These are phyloP conservation scores for Eudasyphora cyanicolor DNA, from an alignment of 2,888 invertebrate genomes.

Conservation along the genomic window DNA sequence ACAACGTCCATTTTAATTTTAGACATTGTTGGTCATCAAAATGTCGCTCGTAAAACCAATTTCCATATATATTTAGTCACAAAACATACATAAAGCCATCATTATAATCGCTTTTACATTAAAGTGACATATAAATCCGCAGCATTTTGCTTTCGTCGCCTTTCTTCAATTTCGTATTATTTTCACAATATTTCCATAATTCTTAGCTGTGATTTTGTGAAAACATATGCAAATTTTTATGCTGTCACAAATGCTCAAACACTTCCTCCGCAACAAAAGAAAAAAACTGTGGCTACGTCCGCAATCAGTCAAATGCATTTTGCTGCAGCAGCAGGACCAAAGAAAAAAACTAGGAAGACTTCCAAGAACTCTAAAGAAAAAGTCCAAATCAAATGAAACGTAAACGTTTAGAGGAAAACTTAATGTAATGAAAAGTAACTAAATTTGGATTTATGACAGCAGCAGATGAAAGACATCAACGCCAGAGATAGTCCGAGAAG, in stretches of 20 bases:
- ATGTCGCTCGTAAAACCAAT: background rate
- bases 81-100: background rate
- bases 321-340: background rate
- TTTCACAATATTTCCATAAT: constrained; percentile 17
- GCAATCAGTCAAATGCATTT: constrained; percentile 12
- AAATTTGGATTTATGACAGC: constrained; percentile 66
- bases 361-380: background rate
- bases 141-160: background rate
- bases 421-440: constrained; percentile 64
- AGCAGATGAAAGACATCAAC: constrained; percentile 34
- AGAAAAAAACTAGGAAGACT: background rate
- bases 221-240: constrained; percentile 28
- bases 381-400: constrained; percentile 51
- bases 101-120: constrained; percentile 19
- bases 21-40: background rate
- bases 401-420: constrained; percentile 43
- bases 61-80: background rate
- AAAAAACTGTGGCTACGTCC: background rate
- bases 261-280: background rate
- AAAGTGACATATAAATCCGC: background rate
- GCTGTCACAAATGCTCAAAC: background rate
- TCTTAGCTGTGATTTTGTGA: background rate
- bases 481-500: background rate
- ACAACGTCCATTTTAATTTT: too few species aligned
- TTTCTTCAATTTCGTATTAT: background rate